Percentiles rank a stretch among this genome's conserved stretches.
phyloP scores from a whole-genome alignment of 2,113 vertebrate species.

The Chelonoidis abingdonii region DNA sequence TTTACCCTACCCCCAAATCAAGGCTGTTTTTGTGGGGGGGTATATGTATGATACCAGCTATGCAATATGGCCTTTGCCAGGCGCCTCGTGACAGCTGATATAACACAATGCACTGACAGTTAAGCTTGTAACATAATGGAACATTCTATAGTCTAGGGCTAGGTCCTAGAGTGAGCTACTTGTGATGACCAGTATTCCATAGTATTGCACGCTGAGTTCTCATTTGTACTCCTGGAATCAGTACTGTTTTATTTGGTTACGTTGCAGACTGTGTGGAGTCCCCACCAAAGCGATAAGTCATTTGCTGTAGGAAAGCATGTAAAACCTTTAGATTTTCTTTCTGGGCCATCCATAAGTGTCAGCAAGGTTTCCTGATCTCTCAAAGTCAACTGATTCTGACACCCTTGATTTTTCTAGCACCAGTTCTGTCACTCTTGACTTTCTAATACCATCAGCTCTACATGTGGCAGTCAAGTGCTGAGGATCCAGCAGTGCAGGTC shows the following conservation, averaged over 20 bases:
- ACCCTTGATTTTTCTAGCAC: too few relatives aligned
- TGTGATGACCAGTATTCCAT: not conserved
- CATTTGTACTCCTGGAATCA: not conserved
- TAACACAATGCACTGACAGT: not conserved
- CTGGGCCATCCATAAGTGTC: not conserved
- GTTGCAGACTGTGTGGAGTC: not conserved
- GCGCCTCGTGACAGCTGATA: not conserved
- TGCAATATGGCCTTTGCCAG: not conserved
- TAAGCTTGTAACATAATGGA: not conserved
- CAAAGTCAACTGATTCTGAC: not conserved
- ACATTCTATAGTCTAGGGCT: not conserved
- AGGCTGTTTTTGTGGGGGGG: not conserved
- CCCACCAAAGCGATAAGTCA: not conserved
- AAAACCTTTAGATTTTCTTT: conserved; percentile 18
- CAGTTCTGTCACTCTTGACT: too few relatives aligned
- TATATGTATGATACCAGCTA: not conserved
- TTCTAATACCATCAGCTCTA: too few relatives aligned
- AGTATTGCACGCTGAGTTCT: not conserved
- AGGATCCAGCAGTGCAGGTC: too few relatives aligned
- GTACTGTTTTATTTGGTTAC: conserved; percentile 26
- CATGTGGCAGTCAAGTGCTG: too few relatives aligned
- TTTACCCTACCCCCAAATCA: not conserved
- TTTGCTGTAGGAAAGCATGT: conserved; percentile 4
- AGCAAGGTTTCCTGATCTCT: too few relatives aligned
- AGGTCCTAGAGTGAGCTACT: not conserved